Percentiles rank a stretch among this genome's conserved stretches.
Conservation (phyloP, 2,888 invertebrate genomes). For the Microplitis deprimator region DNA sequence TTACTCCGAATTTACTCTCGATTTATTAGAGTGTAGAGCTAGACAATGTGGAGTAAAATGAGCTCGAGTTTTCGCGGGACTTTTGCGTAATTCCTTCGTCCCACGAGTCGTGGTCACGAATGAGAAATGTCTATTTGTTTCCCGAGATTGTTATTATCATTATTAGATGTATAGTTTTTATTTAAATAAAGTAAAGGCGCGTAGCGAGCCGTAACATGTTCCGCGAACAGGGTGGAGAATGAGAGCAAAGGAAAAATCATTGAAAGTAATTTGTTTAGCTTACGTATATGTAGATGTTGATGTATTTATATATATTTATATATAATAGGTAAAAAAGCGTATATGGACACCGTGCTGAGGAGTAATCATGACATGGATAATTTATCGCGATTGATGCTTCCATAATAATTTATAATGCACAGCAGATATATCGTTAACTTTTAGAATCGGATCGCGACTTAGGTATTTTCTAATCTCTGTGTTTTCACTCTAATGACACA, state of each 20-base stretch:
- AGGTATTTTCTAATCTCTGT: conserved; percentile 32
- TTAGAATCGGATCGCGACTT: conserved; percentile 9
- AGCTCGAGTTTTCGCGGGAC: conserved; percentile 34
- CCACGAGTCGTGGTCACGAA: conserved; percentile 30
- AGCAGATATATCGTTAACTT: conserved; percentile 28
- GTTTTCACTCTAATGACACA: conserved; percentile 35
- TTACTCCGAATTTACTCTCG: not conserved
- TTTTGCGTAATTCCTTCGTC: conserved; percentile 29
- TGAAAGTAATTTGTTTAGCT: conserved; percentile 13
- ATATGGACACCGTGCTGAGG: conserved; percentile 21
- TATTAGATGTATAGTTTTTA: conserved; percentile 13
- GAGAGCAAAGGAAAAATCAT: conserved; percentile 35
- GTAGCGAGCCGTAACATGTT: conserved; percentile 37
- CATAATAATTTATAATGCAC: conserved; percentile 21
- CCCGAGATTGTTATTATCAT: not conserved
- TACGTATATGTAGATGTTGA: not conserved
- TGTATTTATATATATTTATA: too few species aligned
- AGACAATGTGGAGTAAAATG: conserved; percentile 23
- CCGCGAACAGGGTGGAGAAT: conserved; percentile 30
- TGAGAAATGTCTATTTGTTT: conserved; percentile 25
- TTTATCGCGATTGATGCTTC: conserved; percentile 36
- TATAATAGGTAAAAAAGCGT: not conserved
- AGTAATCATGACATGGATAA: conserved; percentile 29
- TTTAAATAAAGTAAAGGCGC: conserved; percentile 36
- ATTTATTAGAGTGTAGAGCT: conserved; percentile 12